Base-by-base conservation (phyloP, 2,797 vertebrate genomes). In the Hipposideros larvatus region DNA sequence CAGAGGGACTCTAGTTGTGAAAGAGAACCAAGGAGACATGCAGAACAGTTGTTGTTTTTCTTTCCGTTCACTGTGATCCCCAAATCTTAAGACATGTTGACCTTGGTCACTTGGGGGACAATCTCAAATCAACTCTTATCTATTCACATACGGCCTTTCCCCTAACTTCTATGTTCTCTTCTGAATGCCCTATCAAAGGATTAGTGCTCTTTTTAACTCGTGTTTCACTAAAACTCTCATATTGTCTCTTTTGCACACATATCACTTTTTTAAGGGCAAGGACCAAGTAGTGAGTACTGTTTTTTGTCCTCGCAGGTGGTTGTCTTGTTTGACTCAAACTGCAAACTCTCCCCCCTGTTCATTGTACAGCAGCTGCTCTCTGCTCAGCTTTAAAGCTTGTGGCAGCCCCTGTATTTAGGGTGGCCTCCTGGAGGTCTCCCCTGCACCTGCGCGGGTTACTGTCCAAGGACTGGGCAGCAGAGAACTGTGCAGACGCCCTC, bases 1-100 rank as follows among this genome's bases (percentile, higher is more conserved):
- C 10, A 18, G n/a, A 88, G 34, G 24, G n/a, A 26, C 21, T 26
- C 18, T n/a, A 18, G 31, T 26, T 0, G 1, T 0, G 3, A 59
- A 8, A 9, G 3, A 4, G 48, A 83, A 31, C 5, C 31, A 51
- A 61, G 34, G 21, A 74, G 8, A 51, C 5, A 4, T 2, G 2
- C 24, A 46, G 4, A 71, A 46, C 24, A n/a, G 9, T 31, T 15
- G 9, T 31, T 15, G 11, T 16, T 79, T 88, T 37, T 48, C 19
- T 51, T 21, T 31, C 4, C 26, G 22, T 16, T 48, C 28, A 22
- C 28, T 22, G 0, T 18, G 4, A 2, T 93, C 13, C 24, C 37
- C 7, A 28, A 63, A 74, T 75, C 43, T 80, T 43, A 63, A 37
- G 31, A 46, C 21, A 57, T 51, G 8, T 7, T 3, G 28, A 5